These are phyloP conservation scores for Stichodactyla helianthus DNA, from an alignment of 64 coral and sea anemone genomes.

Conservation along the genomic window DNA sequence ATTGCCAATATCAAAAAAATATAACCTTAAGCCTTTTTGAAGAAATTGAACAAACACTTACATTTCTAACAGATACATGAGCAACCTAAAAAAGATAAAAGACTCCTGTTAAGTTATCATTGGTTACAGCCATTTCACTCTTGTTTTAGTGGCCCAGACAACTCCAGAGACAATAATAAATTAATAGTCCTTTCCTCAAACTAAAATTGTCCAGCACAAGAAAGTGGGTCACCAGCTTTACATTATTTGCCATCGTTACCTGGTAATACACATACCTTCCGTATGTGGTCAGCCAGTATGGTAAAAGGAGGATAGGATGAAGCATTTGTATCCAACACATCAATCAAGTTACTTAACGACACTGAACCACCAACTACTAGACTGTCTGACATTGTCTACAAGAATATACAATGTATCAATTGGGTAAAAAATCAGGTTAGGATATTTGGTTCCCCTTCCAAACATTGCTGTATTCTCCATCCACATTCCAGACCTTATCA, in stretches of 20 bases:
- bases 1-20: background rate
- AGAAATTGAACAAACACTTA: conserved; percentile 17
- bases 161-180: no score
- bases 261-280: conserved; percentile 31
- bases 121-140: no score
- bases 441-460: background rate
- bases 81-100: conserved; percentile 41
- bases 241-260: no score
- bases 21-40: no score
- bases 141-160: no score
- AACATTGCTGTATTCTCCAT: background rate
- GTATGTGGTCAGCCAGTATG: conserved; percentile 58
- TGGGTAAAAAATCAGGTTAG: background rate
- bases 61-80: conserved; percentile 73
- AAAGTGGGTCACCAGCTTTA: no score
- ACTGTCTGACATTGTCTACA: conserved; percentile 28
- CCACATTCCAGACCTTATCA: background rate
- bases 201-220: no score
- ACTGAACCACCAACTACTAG: conserved; percentile 59
- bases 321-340: conserved; percentile 38
- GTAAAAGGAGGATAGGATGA: conserved; percentile 31
- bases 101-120: no score
- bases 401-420: background rate
- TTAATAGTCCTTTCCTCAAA: no score
- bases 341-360: conserved; percentile 53